Conservation (phyloP, 2,888 invertebrate genomes). For the Hirtodrosophila histrioides region DNA sequence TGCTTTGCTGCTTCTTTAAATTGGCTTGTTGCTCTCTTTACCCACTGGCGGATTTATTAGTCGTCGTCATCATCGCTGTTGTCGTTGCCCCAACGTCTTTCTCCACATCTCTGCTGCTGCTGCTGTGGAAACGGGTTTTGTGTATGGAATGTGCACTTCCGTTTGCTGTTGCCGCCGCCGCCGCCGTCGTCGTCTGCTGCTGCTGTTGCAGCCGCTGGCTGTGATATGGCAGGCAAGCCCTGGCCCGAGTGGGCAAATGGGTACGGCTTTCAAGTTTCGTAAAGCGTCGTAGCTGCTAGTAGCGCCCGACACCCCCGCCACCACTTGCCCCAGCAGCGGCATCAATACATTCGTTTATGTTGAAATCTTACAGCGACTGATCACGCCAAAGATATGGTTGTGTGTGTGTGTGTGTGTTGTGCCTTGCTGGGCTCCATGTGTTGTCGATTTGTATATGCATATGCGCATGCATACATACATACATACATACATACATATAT, state of each 20-base stretch:
- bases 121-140: constrained; percentile 71
- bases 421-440: constrained; percentile 48
- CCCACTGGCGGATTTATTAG: constrained; percentile 81
- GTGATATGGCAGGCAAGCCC: constrained; percentile 61
- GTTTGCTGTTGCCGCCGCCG: constrained; percentile 59
- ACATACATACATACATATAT: too few species aligned
- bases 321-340: constrained; percentile 41
- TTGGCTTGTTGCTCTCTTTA: constrained; percentile 78
- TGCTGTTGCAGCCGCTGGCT: constrained; percentile 49
- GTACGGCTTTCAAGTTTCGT: constrained; percentile 76
- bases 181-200: constrained; percentile 24
- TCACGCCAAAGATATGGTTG: constrained; percentile 57
- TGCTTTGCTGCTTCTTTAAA: constrained; percentile 49
- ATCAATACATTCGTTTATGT: constrained; percentile 73
- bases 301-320: constrained; percentile 12
- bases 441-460: constrained; percentile 51
- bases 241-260: constrained; percentile 68
- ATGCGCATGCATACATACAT: background rate
- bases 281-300: constrained; percentile 23
- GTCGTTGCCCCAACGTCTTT: constrained; percentile 52
- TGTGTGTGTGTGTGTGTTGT: constrained; percentile 13
- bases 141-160: constrained; percentile 80
- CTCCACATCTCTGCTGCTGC: constrained; percentile 47
- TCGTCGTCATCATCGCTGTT: constrained; percentile 47
- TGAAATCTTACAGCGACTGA: constrained; percentile 75